Base-by-base conservation (phyloP, 1,140 invertebrate genomes). In the Papilio dardanus region DNA sequence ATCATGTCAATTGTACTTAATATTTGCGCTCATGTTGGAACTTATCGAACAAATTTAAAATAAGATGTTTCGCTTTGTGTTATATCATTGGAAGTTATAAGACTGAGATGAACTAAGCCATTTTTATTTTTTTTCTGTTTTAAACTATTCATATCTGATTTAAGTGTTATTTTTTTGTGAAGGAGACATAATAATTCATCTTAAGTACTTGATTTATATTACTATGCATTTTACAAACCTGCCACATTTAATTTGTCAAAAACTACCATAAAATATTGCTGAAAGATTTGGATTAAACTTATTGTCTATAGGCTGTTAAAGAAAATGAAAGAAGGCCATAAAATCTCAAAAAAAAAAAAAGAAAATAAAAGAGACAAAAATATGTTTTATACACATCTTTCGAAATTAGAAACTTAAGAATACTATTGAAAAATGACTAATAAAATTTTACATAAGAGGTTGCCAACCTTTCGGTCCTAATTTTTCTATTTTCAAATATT, bases 1-100 rank as follows among this genome's bases (percentile, higher is more conserved):
- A 67, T 76, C 54, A 73, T 79, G 75, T 80, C 71, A 76, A 74
- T 80, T 83, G 81, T 85, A 85, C 82, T 85, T 85, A 83, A 84
- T 75, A 77, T 71, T 54, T 71, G 75, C 62, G 74, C 69, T 76
- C 75, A 77, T 74, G 66, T 76, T 79, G 77, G 80, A 71, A 68
- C 76, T 75, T 78, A 81, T 77, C 68, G 79, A 85, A 83, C 78
- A 82, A 83, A 80, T 35, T 73, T 58, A n/a, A 54, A 54, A 33
- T 46, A 30, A 30, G 12, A 40, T 21, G 16, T 46, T 37, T 19
- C 62, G 40, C 69, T 74, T 67, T 75, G 66, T 76, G 35, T 77
- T 74, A 71, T 76, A 76, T 10, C 77, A 77, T 79, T 80, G 77
- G 73, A 77, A 79, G 76, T 74, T 80, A 83, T 81, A 85, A 85